phyloP scores from a whole-genome alignment of 2,113 vertebrate genomes.

The Chionodraco myersi region DNA sequence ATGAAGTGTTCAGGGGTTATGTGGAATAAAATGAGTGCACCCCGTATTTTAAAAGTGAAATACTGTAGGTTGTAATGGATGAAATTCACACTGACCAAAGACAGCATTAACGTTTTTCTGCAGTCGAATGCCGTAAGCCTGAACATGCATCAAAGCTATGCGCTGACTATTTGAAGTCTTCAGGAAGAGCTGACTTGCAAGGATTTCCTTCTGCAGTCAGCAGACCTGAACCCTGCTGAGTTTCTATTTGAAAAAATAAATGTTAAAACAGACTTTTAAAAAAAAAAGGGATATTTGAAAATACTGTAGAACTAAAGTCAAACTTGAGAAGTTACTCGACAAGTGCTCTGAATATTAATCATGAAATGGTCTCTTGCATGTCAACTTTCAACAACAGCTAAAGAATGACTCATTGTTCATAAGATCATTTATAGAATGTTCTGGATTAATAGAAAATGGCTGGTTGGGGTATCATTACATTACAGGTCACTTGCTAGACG shows the following conservation, averaged over 20 bases:
- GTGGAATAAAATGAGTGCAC: neutral
- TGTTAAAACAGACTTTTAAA: neutral
- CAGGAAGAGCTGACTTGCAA: conserved; percentile 65
- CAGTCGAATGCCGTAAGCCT: conserved; percentile 56
- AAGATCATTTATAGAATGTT: conserved; percentile 17
- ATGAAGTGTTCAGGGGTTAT: neutral
- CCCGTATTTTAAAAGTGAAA: neutral
- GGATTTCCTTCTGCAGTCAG: conserved; percentile 62
- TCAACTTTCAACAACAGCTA: conserved; percentile 7
- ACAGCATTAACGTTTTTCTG: conserved; percentile 27
- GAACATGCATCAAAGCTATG: conserved; percentile 68
- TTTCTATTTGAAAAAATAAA: conserved; percentile 13
- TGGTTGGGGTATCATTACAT: neutral
- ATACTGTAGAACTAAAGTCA: neutral
- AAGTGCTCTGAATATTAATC: neutral
- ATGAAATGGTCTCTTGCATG: neutral
- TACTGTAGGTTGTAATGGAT: conserved; percentile 1
- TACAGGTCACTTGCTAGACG: too few relatives aligned
- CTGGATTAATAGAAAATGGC: neutral
- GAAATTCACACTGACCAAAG: conserved; percentile 50
- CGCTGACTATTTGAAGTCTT: conserved; percentile 59
- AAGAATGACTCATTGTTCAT: conserved; percentile 22
- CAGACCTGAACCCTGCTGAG: conserved; percentile 43
- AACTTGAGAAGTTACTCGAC: neutral
- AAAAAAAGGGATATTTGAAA: conserved; percentile 6